Conservation (phyloP, 2,113 vertebrate genomes). For the Indri indri region DNA sequence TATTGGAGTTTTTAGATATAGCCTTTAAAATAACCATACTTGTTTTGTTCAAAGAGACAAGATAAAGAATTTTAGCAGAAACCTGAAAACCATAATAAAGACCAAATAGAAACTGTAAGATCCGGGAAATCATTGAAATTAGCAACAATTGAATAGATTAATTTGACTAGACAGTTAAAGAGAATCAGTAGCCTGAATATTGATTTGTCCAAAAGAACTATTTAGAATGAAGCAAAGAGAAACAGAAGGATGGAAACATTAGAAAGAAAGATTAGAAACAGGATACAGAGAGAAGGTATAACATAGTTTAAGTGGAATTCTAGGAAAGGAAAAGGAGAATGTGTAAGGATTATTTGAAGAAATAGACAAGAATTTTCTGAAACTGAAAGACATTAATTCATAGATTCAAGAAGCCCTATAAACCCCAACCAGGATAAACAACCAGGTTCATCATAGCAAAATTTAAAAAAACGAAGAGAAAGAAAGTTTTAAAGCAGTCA, state of each 20-base stretch:
- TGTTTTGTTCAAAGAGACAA: conserved; percentile 29
- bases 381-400: conserved; percentile 23
- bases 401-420: neutral
- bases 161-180: neutral
- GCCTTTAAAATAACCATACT: conserved; percentile 8
- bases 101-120: neutral
- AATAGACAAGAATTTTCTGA: neutral
- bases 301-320: neutral
- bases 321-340: neutral
- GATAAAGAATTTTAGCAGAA: neutral
- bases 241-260: neutral
- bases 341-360: conserved; percentile 25
- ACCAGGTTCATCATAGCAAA: neutral
- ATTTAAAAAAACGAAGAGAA: conserved; percentile 1
- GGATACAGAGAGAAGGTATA: neutral
- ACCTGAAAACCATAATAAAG: neutral
- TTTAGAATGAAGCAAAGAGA: conserved; percentile 24
- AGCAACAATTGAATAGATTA: neutral
- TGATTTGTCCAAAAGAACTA: neutral
- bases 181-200: neutral
- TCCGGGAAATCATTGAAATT: neutral
- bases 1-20: neutral
- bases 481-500: neutral
- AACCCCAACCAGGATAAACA: neutral
- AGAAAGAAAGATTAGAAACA: neutral